Conservation (phyloP, 2,888 invertebrate species). For the Phasia obesa region DNA sequence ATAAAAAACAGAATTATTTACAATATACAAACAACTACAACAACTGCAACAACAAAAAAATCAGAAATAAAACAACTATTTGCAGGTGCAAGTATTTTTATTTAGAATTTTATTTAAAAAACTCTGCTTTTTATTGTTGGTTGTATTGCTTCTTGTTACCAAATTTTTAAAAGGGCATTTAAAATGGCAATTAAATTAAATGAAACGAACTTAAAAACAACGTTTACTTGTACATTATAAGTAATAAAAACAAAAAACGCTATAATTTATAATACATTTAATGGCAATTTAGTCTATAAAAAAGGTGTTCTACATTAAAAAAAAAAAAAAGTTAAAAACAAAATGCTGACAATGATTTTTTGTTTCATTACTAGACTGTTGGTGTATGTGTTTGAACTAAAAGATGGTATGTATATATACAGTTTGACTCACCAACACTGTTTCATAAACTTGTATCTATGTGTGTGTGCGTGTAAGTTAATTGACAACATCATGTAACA, state of each 20-base stretch:
- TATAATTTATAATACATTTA: slow-evolving; percentile 53
- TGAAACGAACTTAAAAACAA: slow-evolving; percentile 38
- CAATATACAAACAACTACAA: slow-evolving; percentile 32
- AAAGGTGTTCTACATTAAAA: slow-evolving; percentile 54
- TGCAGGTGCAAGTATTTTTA: slow-evolving; percentile 68
- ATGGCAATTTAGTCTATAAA: slow-evolving; percentile 53
- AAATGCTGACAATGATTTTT: slow-evolving; percentile 17
- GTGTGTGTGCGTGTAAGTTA: slow-evolving; percentile 7
- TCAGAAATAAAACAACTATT: slow-evolving; percentile 34
- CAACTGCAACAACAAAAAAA: slow-evolving; percentile 19
- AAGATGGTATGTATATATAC: slow-evolving; percentile 14
- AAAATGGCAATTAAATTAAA: slow-evolving; percentile 70
- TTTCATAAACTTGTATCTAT: neutral
- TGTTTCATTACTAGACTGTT: no score
- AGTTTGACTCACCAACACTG: slow-evolving; percentile 1
- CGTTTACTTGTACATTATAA: neutral
- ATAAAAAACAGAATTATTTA: slow-evolving; percentile 58
- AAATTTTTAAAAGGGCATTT: slow-evolving; percentile 70
- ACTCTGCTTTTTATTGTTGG: slow-evolving; percentile 23
- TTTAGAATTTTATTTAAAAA: slow-evolving; percentile 51
- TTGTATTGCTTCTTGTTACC: slow-evolving; percentile 47
- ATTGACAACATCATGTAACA: slow-evolving; percentile 52
- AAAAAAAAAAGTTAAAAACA: neutral
- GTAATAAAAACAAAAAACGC: slow-evolving; percentile 6
- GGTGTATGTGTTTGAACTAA: neutral